Conservation (phyloP, 2,797 vertebrate species). For the Periophthalmus magnuspinnatus region DNA sequence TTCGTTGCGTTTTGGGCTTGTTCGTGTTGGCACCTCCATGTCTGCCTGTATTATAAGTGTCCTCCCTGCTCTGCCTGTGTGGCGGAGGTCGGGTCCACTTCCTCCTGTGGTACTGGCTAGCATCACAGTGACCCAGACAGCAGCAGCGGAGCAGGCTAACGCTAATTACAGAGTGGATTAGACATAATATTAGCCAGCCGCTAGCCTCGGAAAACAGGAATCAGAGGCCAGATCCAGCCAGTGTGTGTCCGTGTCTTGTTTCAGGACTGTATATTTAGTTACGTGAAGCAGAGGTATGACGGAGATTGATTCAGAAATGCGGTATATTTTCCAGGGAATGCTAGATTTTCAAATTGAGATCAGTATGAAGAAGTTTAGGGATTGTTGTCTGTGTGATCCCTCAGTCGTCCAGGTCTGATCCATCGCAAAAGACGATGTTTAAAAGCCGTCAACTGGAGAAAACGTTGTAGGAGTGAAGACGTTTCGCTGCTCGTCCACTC, state of each 20-base stretch:
- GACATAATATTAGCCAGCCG: conserved; percentile 67
- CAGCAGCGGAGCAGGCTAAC: conserved; percentile 65
- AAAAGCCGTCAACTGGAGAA: too few species aligned
- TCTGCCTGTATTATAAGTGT: conserved; percentile 33
- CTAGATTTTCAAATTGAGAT: too few species aligned
- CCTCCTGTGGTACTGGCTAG: conserved; percentile 59
- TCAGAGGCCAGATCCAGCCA: conserved; percentile 42
- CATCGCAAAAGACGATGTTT: too few species aligned
- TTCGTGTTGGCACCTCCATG: conserved; percentile 14
- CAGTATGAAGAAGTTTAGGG: too few species aligned
- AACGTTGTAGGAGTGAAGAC: too few species aligned
- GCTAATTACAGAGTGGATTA: conserved; percentile 76
- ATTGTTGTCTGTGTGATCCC: too few species aligned
- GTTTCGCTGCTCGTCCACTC: too few species aligned
- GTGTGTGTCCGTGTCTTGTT: conserved; percentile 16
- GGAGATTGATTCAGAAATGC: neutral
- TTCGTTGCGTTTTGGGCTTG: conserved; percentile 53
- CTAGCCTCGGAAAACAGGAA: conserved; percentile 58
- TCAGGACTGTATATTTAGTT: neutral
- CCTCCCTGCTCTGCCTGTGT: conserved; percentile 47
- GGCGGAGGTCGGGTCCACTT: conserved; percentile 46
- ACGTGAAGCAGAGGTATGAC: neutral
- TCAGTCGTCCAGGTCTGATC: too few species aligned
- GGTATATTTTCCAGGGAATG: neutral
- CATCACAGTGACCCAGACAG: conserved; percentile 67